These are phyloP conservation scores for Styela clava DNA, from an alignment of 23 tunicate species.

Conservation along the genomic window DNA sequence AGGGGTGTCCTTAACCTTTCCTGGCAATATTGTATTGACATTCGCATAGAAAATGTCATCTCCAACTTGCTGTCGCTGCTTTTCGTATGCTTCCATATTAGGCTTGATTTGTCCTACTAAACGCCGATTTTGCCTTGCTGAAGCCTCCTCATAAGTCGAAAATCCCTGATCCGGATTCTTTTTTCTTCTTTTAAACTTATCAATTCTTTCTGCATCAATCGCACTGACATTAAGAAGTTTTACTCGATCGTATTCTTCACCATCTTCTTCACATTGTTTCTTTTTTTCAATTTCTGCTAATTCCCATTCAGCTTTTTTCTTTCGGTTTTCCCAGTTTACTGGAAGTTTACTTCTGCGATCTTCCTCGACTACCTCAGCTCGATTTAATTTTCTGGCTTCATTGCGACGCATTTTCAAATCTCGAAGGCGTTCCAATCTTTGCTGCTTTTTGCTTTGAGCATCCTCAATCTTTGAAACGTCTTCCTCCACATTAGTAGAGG, in stretches of 20 bases:
- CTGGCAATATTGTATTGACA: constrained; percentile 72
- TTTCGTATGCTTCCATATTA: constrained; percentile 77
- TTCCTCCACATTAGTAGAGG: neutral
- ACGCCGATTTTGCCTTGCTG: constrained; percentile 65
- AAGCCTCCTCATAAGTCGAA: constrained; percentile 79
- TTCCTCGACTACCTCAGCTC: constrained; percentile 88
- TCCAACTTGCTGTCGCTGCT: constrained; percentile 73
- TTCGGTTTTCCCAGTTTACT: constrained; percentile 74
- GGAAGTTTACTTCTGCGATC: constrained; percentile 78
- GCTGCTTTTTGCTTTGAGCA: neutral
- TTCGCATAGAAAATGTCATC: constrained; percentile 87
- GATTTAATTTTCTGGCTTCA: constrained; percentile 63
- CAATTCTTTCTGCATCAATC: constrained; percentile 65
- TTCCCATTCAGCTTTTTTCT: constrained; percentile 77
- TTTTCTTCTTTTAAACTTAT: constrained; percentile 41
- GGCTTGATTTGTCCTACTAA: constrained; percentile 55
- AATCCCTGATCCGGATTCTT: constrained; percentile 81
- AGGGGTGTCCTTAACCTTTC: constrained; percentile 79
- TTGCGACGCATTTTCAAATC: constrained; percentile 45
- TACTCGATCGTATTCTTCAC: constrained; percentile 67
- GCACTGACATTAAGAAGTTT: constrained; percentile 62
- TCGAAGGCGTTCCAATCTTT: constrained; percentile 36
- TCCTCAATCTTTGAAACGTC: neutral
- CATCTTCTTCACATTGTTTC: constrained; percentile 63
- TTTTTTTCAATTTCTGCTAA: constrained; percentile 56